Base-by-base conservation (phyloP, 2,888 invertebrate species). In the Brenthis ino region DNA sequence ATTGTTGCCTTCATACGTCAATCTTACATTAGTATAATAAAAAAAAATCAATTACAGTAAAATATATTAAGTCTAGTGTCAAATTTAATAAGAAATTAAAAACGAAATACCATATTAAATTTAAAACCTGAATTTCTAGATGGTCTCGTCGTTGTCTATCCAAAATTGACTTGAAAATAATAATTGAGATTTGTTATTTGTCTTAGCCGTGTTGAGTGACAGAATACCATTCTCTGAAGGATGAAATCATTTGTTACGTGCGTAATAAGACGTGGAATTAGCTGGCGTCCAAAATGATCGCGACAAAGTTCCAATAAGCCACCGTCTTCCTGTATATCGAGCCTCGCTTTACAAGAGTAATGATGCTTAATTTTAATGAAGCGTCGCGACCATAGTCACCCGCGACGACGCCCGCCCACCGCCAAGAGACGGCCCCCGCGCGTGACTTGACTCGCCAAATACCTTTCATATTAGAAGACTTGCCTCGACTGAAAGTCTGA, bases 281-380 rank as follows among this genome's bases (percentile, higher is more conserved):
- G 85, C 85, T 83, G 80, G 83, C 83, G 85, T 82, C 85, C 81
- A 80, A 81, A 84, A 80, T 80, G 77, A 80, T 79, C 77, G 77
- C 77, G 85, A 85, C 85, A 88, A 89, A 90, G 83, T 90, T 88
- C 82, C 88, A 89, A 91, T 91, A 89, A 90, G 86, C 85, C 82
- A 73, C 77, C 77, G 80, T 79, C 85, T 85, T 86, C 85, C 86
- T 84, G 82, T 84, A 85, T 81, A 82, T 84, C 83, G 82, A 82
- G 85, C 83, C 81, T 86, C 86, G 83, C 85, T 87, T 86, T 89
- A 88, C 89, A 91, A 93, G 91, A 91, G 88, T 91, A 91, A 93
- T 91, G 92, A 92, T 87, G 91, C 85, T 92, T 90, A 93, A 92
- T 92, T 92, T 93, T 92, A 92, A 93, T 91, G 91, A 88, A 90